A percentile compares a stretch with the other conserved stretches of the same genome.
These are phyloP conservation scores for Caretta caretta DNA, from an alignment of 2,113 vertebrate species.

Conservation along the genomic window DNA sequence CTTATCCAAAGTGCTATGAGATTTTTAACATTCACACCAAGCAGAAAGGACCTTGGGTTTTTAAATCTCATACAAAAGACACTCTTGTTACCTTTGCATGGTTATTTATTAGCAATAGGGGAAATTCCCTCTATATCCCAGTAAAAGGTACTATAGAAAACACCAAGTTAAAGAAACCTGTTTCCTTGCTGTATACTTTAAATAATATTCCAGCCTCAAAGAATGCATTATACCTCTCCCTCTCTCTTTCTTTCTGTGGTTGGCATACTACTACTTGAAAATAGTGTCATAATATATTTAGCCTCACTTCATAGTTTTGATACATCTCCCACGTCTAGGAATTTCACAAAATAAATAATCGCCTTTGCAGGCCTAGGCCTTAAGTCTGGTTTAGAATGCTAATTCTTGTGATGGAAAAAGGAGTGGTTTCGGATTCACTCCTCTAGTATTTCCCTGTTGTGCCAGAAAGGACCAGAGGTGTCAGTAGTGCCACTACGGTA, in stretches of 20 bases:
- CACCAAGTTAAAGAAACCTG: background rate
- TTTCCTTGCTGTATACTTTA: background rate
- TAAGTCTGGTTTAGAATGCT: background rate
- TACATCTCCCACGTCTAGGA: conserved; percentile 27
- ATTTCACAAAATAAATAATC: conserved; percentile 25
- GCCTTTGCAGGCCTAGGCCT: background rate
- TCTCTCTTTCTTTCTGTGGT: background rate
- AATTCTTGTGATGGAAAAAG: background rate
- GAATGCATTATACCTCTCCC: conserved; percentile 1
- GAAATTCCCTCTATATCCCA: background rate
- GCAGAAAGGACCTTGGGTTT: background rate
- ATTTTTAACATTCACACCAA: background rate
- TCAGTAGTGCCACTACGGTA: background rate
- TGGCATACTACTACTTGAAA: background rate
- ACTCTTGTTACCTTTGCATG: background rate
- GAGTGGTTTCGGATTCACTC: background rate
- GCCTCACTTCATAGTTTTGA: background rate
- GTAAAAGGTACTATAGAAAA: background rate
- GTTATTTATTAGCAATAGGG: background rate
- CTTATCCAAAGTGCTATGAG: background rate
- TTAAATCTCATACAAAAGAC: background rate
- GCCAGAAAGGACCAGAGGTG: background rate
- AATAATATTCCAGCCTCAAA: background rate
- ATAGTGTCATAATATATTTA: too few species aligned
- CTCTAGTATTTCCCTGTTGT: background rate